Evolutionary conservation across 2,113 vertebrate genomes (phyloP).

Genomic region (Dicaeum eximium): DNA sequence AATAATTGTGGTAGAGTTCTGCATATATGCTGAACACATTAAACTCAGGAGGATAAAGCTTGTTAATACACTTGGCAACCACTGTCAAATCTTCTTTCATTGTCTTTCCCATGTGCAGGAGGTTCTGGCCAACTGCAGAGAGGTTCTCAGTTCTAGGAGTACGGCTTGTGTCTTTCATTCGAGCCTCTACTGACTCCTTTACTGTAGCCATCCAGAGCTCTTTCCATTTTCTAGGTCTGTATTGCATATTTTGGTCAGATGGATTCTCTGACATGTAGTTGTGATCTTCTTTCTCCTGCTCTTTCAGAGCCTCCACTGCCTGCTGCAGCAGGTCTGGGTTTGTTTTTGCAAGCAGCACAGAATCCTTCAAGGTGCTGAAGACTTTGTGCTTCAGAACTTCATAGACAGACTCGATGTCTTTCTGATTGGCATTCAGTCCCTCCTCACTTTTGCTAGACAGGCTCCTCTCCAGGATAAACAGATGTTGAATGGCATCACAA

Average conservation of each 20-base stretch:
- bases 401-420: conserved; percentile 68
- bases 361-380: conserved; percentile 61
- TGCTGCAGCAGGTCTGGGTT: conserved; percentile 68
- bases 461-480: conserved; percentile 75
- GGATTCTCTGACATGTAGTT: conserved; percentile 13
- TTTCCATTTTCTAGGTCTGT: conserved; percentile 76
- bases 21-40: conserved; percentile 78
- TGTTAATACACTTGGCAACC: conserved; percentile 70
- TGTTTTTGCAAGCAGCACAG: conserved; percentile 35
- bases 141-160: not conserved
- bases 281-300: conserved; percentile 80
- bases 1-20: conserved; percentile 76
- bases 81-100: conserved; percentile 81
- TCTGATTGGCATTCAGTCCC: conserved; percentile 26
- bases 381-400: conserved; percentile 66
- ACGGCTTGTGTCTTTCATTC: conserved; percentile 51
- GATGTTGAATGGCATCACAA: conserved; percentile 35
- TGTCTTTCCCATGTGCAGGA: conserved; percentile 77
- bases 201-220: conserved; percentile 69
- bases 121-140: conserved; percentile 70
- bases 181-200: conserved; percentile 57
- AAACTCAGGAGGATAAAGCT: conserved; percentile 78
- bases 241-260: not conserved
- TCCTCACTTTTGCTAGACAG: conserved; percentile 40
- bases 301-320: conserved; percentile 75